Conservation (phyloP, 1,140 invertebrate genomes). For the Cylas formicarius region DNA sequence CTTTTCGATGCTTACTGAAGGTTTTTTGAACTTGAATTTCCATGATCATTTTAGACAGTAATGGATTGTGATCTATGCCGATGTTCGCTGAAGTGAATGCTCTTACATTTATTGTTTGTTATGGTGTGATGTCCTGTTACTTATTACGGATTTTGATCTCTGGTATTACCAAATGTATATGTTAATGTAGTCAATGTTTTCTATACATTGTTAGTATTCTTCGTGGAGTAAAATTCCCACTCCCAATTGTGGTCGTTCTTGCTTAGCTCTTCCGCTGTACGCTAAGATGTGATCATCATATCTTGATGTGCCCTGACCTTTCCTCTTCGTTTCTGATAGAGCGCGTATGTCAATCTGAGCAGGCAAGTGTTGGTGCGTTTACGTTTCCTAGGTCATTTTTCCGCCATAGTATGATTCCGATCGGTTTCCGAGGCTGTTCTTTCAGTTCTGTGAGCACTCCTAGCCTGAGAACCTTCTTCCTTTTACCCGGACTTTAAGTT, state of each 20-base stretch:
- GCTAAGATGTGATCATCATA: slow-evolving; percentile 13
- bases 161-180: slow-evolving; percentile 1
- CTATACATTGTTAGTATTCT: slow-evolving; percentile 15
- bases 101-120: slow-evolving; percentile 5
- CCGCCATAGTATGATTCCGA: too few species aligned
- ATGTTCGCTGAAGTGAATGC: slow-evolving; percentile 3
- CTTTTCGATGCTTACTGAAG: too few species aligned
- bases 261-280: slow-evolving; percentile 16
- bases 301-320: slow-evolving; percentile 12
- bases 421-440: too few species aligned
- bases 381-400: too few species aligned
- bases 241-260: slow-evolving; percentile 11
- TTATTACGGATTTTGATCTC: slow-evolving; percentile 4
- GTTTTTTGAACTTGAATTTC: too few species aligned
- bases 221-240: slow-evolving; percentile 17
- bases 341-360: too few species aligned
- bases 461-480: too few species aligned
- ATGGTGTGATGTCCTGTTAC: slow-evolving; percentile 2
- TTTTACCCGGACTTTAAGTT: too few species aligned
- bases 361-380: too few species aligned
- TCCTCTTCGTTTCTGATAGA: slow-evolving; percentile 18
- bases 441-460: too few species aligned
- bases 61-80: slow-evolving; percentile 4
- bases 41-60: too few species aligned
- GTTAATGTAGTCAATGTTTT: slow-evolving; percentile 11